Percentiles rank a stretch among this genome's conserved stretches.
These are phyloP conservation scores for Emydocephalus ijimae DNA, from an alignment of 2,113 vertebrate genomes.

Conservation along the genomic window DNA sequence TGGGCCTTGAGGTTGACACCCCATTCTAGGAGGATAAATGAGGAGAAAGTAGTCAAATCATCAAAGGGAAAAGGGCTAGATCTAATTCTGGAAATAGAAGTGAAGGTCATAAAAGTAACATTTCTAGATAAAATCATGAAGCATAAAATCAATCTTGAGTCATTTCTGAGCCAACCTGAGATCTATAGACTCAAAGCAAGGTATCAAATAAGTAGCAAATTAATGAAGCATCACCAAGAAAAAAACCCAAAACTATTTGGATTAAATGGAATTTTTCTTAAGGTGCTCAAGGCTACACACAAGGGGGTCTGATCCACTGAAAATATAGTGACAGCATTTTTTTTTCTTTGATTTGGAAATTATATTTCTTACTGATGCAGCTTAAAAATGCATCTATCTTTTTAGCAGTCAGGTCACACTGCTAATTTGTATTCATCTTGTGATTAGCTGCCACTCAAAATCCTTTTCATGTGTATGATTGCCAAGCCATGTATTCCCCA, in stretches of 20 bases:
- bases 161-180: background rate
- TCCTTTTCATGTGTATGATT: background rate
- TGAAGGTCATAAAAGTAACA: background rate
- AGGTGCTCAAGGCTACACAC: background rate
- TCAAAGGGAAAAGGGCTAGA: background rate
- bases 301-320: background rate
- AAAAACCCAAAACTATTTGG: background rate
- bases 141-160: background rate
- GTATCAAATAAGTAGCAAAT: background rate
- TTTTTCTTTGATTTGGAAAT: background rate
- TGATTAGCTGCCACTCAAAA: background rate
- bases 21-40: background rate
- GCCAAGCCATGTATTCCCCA: background rate
- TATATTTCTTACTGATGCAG: background rate
- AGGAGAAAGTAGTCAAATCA: background rate
- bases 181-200: background rate
- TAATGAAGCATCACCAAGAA: background rate
- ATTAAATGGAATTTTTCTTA: background rate
- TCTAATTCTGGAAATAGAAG: background rate
- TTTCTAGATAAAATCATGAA: background rate
- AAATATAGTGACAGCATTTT: background rate
- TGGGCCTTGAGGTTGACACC: too few relatives aligned
- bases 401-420: background rate
- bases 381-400: background rate
- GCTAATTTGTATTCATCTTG: background rate